Conservation (phyloP, 2,797 vertebrate genomes). For the Otolemur crassicaudatus region DNA sequence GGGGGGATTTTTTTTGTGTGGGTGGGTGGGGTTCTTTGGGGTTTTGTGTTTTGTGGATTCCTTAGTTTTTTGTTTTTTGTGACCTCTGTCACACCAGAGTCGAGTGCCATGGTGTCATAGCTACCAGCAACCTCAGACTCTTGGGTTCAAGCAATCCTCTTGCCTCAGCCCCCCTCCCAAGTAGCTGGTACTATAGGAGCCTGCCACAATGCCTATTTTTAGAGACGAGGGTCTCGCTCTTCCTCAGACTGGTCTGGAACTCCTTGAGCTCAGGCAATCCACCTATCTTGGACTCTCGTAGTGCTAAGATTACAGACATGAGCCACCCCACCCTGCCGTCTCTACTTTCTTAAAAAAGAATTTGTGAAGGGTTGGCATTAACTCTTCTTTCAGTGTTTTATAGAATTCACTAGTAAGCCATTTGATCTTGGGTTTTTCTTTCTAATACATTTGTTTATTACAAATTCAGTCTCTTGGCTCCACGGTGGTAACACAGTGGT, state of each 20-base stretch:
- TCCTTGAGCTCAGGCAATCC: no score
- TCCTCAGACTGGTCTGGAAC: no score
- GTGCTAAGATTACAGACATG: no score
- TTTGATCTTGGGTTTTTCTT: neutral
- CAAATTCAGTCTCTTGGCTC: neutral
- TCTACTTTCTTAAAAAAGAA: neutral
- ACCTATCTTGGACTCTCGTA: no score
- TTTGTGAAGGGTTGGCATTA: neutral
- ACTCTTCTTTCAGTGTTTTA: neutral
- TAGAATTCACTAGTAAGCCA: neutral
- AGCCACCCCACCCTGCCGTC: neutral
- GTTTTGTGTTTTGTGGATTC: neutral
- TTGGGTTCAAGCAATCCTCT: neutral
- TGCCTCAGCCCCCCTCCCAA: neutral
- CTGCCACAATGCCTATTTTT: no score
- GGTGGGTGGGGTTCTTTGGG: no score
- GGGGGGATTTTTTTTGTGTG: neutral
- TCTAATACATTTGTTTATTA: neutral
- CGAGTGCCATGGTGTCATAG: neutral
- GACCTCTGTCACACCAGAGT: no score
- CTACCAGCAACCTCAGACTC: neutral
- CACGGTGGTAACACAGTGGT: no score
- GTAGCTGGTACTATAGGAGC: neutral
- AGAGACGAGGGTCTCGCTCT: no score
- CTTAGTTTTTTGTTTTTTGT: neutral